A percentile compares a stretch with the other conserved stretches of the same genome.
These are phyloP conservation scores for Hydraecia micacea DNA, from an alignment of 2,888 invertebrate genomes.

Conservation along the genomic window DNA sequence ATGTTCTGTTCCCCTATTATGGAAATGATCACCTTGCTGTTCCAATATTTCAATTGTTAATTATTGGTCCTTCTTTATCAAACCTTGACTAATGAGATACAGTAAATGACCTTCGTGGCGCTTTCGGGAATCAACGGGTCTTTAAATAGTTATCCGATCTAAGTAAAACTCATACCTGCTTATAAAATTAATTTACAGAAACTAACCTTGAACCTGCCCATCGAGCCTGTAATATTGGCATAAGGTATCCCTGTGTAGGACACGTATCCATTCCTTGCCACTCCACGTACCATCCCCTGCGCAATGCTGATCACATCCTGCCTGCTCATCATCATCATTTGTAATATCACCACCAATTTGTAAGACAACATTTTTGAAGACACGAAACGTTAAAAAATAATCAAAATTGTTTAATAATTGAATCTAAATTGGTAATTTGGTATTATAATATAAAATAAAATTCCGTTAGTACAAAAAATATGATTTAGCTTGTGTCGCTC, in stretches of 20 bases:
- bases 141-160: neutral
- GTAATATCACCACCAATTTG: conserved; percentile 54
- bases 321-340: conserved; percentile 49
- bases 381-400: neutral
- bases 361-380: conserved; percentile 36
- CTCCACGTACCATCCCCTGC: conserved; percentile 81
- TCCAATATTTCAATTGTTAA: neutral
- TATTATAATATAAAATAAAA: neutral
- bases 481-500: neutral
- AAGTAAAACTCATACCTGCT: neutral
- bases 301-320: conserved; percentile 76
- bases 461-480: neutral
- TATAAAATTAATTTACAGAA: no score
- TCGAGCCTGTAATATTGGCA: conserved; percentile 69
- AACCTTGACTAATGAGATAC: neutral
- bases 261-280: conserved; percentile 75
- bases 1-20: neutral
- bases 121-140: neutral
- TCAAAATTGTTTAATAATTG: neutral
- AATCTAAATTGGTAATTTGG: neutral
- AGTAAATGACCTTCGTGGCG: no score
- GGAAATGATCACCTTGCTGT: neutral
- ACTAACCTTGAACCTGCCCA: conserved; percentile 80
- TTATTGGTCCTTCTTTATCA: neutral
- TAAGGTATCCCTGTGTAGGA: conserved; percentile 85